Percentiles rank a stretch among this genome's conserved stretches.
phyloP scores from a whole-genome alignment of 2,888 invertebrate genomes.

The Thera obeliscata region DNA sequence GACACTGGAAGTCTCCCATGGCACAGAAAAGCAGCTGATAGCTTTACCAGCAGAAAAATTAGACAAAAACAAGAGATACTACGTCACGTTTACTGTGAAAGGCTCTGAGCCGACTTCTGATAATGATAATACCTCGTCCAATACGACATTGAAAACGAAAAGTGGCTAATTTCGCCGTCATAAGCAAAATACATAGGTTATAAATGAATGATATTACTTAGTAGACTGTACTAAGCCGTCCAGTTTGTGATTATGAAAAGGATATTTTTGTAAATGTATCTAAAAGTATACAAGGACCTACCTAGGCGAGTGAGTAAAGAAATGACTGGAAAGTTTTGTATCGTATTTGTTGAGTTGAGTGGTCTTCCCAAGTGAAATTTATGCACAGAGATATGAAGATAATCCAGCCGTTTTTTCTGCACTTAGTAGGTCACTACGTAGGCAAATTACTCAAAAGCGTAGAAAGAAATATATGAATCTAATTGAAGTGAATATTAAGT shows the following conservation, averaged over 20 bases:
- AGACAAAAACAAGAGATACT: slow-evolving; percentile 95
- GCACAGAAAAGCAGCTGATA: slow-evolving; percentile 93
- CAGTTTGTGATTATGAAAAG: slow-evolving; percentile 41
- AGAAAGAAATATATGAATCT: slow-evolving; percentile 28
- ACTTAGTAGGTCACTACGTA: slow-evolving; percentile 40
- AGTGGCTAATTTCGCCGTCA: slow-evolving; percentile 58
- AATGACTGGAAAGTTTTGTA: slow-evolving; percentile 26
- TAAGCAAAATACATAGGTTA: background rate
- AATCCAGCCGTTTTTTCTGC: slow-evolving; percentile 54
- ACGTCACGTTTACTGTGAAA: slow-evolving; percentile 96
- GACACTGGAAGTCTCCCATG: slow-evolving; percentile 92
- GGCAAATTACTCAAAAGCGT: slow-evolving; percentile 45
- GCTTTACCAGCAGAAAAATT: slow-evolving; percentile 94
- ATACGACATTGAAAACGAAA: slow-evolving; percentile 73
- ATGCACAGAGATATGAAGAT: slow-evolving; percentile 50
- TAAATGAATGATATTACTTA: slow-evolving; percentile 35
- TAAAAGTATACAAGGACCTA: slow-evolving; percentile 18
- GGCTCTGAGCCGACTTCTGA: slow-evolving; percentile 86
- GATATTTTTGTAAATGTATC: slow-evolving; percentile 57
- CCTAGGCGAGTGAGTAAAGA: slow-evolving; percentile 20
- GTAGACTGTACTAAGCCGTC: slow-evolving; percentile 59
- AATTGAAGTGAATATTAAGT: slow-evolving; percentile 2
- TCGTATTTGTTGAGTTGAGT: slow-evolving; percentile 43
- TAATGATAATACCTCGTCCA: slow-evolving; percentile 74
- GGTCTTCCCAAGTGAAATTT: slow-evolving; percentile 62